These are phyloP conservation scores for Entelurus aequoreus DNA, from an alignment of 2,113 vertebrate species.

Conservation along the genomic window DNA sequence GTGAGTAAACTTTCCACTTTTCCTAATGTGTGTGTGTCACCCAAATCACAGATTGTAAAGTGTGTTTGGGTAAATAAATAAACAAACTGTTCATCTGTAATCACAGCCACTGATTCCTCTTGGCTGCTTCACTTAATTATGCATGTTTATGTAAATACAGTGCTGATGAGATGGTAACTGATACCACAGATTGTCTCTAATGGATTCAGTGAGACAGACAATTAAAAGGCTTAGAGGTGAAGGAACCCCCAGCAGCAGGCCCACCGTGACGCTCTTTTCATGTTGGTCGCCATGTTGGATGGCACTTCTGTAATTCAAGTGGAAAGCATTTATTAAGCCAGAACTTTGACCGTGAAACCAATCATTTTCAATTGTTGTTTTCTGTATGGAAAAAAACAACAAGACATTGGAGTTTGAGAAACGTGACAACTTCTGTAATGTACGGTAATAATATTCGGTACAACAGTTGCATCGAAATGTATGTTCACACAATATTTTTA, in stretches of 20 bases:
- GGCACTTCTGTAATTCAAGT: no score
- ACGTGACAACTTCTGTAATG: no score
- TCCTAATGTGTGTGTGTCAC: constrained; percentile 6
- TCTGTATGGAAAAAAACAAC: no score
- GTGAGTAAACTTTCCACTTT: constrained; percentile 4
- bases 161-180: constrained; percentile 60
- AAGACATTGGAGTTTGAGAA: no score
- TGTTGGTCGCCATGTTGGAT: no score
- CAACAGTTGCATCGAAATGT: no score
- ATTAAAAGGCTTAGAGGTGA: constrained; percentile 53
- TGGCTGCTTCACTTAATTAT: constrained; percentile 55
- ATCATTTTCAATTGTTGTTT: no score
- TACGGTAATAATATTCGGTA: no score
- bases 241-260: constrained; percentile 2
- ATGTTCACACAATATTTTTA: no score
- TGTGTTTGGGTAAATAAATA: constrained; percentile 51
- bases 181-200: constrained; percentile 59
- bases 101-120: constrained; percentile 42
- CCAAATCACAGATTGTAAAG: constrained; percentile 20
- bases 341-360: no score
- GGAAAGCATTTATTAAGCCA: no score
- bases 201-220: constrained; percentile 55
- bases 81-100: constrained; percentile 22
- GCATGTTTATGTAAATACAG: constrained; percentile 58
- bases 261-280: background rate